A percentile compares a stretch with the other conserved stretches of the same genome.
phyloP scores from a whole-genome alignment of 2,113 vertebrate genomes.

The Romanogobio albipinnatus region DNA sequence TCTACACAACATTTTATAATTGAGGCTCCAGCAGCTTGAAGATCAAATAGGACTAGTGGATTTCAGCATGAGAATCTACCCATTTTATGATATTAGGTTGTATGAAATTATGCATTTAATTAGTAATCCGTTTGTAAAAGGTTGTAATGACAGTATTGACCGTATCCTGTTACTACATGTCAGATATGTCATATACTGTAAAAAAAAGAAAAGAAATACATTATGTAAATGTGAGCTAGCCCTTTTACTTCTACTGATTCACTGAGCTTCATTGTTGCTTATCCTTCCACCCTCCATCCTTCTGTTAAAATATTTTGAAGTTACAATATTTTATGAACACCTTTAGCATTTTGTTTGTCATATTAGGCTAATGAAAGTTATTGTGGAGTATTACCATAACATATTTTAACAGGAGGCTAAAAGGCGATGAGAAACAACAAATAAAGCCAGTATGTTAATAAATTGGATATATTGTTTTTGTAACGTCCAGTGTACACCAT shows the following conservation, averaged over 20 bases:
- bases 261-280: slow-evolving; percentile 55
- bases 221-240: slow-evolving; percentile 68
- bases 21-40: background rate
- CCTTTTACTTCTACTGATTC: slow-evolving; percentile 75
- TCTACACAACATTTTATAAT: too few species aligned
- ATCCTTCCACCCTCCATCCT: background rate
- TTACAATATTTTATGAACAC: background rate
- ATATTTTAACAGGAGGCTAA: background rate
- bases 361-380: background rate
- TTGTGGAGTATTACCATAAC: background rate
- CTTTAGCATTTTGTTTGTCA: background rate
- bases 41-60: background rate
- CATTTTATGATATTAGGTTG: background rate
- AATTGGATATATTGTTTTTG: background rate
- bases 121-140: background rate
- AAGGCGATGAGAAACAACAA: background rate
- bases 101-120: background rate
- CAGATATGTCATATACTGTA: slow-evolving; percentile 5
- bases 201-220: background rate
- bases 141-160: background rate
- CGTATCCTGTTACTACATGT: background rate
- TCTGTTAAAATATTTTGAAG: background rate
- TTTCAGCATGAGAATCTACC: background rate
- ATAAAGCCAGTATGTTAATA: background rate
- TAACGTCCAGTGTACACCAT: background rate